Evolutionary conservation across 2,113 vertebrate species (phyloP).

Genomic region (Lagopus leucura): DNA sequence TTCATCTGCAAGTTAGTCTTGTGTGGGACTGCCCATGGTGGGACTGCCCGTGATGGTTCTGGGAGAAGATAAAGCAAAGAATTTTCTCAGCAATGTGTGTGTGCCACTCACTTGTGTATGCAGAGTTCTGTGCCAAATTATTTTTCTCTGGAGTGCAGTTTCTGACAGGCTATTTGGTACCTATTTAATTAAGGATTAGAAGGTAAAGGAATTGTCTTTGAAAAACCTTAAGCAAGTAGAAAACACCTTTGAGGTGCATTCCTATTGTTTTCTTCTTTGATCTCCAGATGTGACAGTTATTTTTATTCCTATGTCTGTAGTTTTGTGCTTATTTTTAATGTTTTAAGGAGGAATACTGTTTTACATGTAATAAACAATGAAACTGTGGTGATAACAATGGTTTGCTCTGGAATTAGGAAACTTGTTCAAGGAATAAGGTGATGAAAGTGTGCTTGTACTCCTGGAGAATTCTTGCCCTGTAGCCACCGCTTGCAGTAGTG

Average conservation of each 20-base stretch:
- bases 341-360: neutral
- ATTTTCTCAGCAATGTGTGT: neutral
- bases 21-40: no score
- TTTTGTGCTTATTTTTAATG: conserved; percentile 13
- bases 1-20: neutral
- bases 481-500: neutral
- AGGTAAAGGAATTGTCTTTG: conserved; percentile 42
- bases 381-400: neutral
- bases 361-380: neutral
- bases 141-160: conserved; percentile 10
- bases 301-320: conserved; percentile 2
- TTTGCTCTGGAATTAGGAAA: neutral
- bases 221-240: conserved; percentile 33
- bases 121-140: neutral
- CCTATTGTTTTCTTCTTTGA: conserved; percentile 53
- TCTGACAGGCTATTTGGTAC: conserved; percentile 43
- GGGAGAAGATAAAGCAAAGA: neutral
- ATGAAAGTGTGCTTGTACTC: neutral
- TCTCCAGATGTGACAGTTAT: conserved; percentile 11
- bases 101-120: neutral
- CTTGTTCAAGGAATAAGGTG: neutral
- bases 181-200: conserved; percentile 13
- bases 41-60: neutral
- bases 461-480: neutral
- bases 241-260: conserved; percentile 47